Evolutionary conservation across 2,113 vertebrate species (phyloP).

Genomic region (Ammodytes marinus): DNA sequence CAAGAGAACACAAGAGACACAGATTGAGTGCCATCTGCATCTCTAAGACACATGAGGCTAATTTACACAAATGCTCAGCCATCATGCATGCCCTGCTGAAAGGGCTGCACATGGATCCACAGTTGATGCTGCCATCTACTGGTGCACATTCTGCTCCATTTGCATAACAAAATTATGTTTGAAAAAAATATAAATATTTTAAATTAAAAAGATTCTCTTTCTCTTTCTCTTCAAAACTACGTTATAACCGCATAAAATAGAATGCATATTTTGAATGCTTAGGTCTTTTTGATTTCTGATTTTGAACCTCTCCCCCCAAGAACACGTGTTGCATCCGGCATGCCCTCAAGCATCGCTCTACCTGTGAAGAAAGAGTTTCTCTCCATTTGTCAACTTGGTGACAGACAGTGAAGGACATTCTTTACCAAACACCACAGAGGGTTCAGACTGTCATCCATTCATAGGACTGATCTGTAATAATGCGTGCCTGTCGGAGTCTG

Average conservation of each 20-base stretch:
- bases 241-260: conserved; percentile 12
- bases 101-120: conserved; percentile 18
- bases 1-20: conserved; percentile 53
- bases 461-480: conserved; percentile 71
- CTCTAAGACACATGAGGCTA: conserved; percentile 63
- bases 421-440: conserved; percentile 69
- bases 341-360: conserved; percentile 46
- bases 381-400: conserved; percentile 73
- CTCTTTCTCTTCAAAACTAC: conserved; percentile 1
- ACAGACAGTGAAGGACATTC: conserved; percentile 80
- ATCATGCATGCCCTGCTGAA: conserved; percentile 45
- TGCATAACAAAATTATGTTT: conserved; percentile 29
- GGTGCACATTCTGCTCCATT: conserved; percentile 50
- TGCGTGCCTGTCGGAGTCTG: conserved; percentile 63
- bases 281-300: conserved; percentile 18
- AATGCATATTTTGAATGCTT: neutral
- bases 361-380: conserved; percentile 56
- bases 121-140: conserved; percentile 79
- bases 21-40: conserved; percentile 72
- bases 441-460: conserved; percentile 70
- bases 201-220: too few relatives aligned
- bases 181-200: neutral
- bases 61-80: conserved; percentile 62
- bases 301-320: neutral
- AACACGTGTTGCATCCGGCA: conserved; percentile 39